Evolutionary conservation across 2,113 vertebrate genomes (phyloP), one percentile per base, ranked within the genome.

Genomic region (Oryzias curvinotus): DNA sequence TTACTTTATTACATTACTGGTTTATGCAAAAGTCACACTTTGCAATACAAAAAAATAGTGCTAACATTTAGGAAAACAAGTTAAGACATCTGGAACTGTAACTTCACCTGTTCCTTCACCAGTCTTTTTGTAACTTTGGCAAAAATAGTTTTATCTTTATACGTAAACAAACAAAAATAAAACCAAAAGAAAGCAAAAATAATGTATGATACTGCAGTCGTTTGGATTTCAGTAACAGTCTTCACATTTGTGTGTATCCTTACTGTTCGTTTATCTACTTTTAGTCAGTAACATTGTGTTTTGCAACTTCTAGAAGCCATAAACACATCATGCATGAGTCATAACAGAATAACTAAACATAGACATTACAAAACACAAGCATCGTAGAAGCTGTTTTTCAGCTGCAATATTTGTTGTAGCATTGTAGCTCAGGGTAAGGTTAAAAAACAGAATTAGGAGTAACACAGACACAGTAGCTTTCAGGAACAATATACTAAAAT

Each of bases 211-310:
- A 43, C 25, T 42, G 60, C 42, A 63, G 49, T 25, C 14, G 1
- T 41, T 26, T 4, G 50, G 13, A 42, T 53, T 25, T 25, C 30
- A 47, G 6, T 12, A 66, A 41, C 44, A 64, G 13, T 52, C 28
- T 77, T 83, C 79, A 88, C 77, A 75, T 82, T 82, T 43, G 55
- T 63, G 44, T 4, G 28, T 58, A 23, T 25, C 6, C 25, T 17
- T 14, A n/a, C 23, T 28, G 4, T 26, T 51, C 7, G 54, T 36
- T 45, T 12, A 50, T 1, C 18, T 63, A 25, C 23, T 52, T 45
- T 44, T 14, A 71, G 7, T 36, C 36, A 36, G 36, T 36, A 36
- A 3, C 36, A 36, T 36, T 36, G 10, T 36, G 36, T 36, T 36
- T 36, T 8, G 10, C 12, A 36, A 36, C 36, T 12, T 3, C 36